These are phyloP conservation scores for Pteruthius melanotis DNA, from an alignment of 2,113 vertebrate species.

Conservation along the genomic window DNA sequence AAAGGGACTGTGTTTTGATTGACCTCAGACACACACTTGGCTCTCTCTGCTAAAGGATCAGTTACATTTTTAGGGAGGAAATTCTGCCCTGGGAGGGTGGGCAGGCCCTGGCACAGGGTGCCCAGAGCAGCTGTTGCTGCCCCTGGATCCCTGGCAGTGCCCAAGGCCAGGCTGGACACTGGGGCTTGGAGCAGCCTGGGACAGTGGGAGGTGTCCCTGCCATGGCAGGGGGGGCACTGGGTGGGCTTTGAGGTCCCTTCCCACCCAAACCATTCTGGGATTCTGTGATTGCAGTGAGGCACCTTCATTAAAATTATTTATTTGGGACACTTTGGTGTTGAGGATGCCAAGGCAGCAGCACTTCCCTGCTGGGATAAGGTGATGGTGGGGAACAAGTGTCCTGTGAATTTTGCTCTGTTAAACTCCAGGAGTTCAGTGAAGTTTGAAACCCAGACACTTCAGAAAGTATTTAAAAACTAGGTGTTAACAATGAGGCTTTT, in stretches of 20 bases:
- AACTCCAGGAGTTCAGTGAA: neutral
- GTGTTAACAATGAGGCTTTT: neutral
- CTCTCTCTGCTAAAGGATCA: neutral
- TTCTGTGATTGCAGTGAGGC: neutral
- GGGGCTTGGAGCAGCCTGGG: neutral
- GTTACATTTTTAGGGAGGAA: neutral
- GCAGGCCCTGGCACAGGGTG: neutral
- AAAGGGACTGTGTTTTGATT: neutral
- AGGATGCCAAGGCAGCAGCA: neutral
- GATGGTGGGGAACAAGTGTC: neutral
- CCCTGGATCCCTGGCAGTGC: neutral
- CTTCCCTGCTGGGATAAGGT: neutral
- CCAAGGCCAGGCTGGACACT: neutral
- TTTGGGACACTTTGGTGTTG: neutral
- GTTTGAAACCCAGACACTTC: neutral
- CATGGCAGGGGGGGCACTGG: neutral
- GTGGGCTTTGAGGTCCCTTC: accelerated
- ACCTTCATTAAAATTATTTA: neutral
- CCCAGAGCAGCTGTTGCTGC: neutral
- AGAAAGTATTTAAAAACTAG: neutral
- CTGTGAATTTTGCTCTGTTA: neutral
- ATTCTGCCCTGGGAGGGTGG: accelerated
- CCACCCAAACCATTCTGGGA: neutral
- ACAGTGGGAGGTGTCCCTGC: neutral
- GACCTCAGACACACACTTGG: neutral